phyloP scores from a whole-genome alignment of 2,888 invertebrate species.

The Gerris lacustris region DNA sequence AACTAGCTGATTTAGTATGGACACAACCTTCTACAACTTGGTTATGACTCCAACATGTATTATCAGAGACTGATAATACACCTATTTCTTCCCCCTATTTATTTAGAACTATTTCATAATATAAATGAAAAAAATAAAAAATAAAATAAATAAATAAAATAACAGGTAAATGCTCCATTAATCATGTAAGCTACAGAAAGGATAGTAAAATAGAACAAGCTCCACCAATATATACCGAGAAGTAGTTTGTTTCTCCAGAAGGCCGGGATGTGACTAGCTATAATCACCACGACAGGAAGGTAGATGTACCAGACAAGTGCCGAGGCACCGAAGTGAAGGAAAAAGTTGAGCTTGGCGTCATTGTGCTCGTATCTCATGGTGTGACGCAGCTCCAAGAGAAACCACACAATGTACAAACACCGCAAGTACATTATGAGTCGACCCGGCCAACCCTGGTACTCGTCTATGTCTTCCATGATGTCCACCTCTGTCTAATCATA shows the following conservation, averaged over 20 bases:
- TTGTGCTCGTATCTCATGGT: slow-evolving; percentile 72
- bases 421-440: slow-evolving; percentile 83
- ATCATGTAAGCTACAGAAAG: neutral
- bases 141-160: neutral
- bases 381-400: slow-evolving; percentile 59
- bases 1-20: too few species aligned
- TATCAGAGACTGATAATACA: too few species aligned
- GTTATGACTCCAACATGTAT: too few species aligned
- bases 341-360: slow-evolving; percentile 75
- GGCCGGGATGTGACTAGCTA: slow-evolving; percentile 84
- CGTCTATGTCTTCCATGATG: slow-evolving; percentile 89
- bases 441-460: slow-evolving; percentile 96
- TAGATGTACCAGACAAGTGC: slow-evolving; percentile 98
- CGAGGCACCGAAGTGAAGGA: slow-evolving; percentile 92
- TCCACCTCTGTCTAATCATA: slow-evolving; percentile 78
- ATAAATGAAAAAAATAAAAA: neutral
- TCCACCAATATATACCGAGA: slow-evolving; percentile 50
- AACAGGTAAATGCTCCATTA: slow-evolving; percentile 10
- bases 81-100: too few species aligned
- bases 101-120: neutral
- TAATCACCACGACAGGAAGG: slow-evolving; percentile 83
- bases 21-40: too few species aligned
- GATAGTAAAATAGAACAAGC: too few species aligned
- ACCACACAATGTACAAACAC: slow-evolving; percentile 79
- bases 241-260: slow-evolving; percentile 92